These are phyloP conservation scores for Ictalurus furcatus DNA, from an alignment of 2,113 vertebrate species.

Conservation along the genomic window DNA sequence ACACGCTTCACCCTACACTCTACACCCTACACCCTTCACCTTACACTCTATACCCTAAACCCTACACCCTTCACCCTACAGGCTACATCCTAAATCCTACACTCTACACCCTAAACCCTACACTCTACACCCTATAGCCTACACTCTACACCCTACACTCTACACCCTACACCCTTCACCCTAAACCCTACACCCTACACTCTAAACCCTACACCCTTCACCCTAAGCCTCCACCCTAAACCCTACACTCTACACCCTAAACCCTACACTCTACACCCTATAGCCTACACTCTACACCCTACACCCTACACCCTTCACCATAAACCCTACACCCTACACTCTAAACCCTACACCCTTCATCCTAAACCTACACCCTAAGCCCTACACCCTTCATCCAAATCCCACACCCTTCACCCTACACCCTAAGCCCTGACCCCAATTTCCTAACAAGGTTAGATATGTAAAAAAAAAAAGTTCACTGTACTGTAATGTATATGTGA, in stretches of 20 bases:
- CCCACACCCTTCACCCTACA: neutral
- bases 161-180: neutral
- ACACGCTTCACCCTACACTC: neutral
- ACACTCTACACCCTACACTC: neutral
- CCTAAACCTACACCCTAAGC: neutral
- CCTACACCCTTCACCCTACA: neutral
- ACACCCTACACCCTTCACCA: neutral
- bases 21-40: neutral
- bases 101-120: neutral
- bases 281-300: neutral
- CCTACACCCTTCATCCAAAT: neutral
- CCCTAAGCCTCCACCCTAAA: neutral
- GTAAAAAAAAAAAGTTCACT: too few species aligned
- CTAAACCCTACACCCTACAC: neutral
- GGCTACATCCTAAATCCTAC: fast-evolving
- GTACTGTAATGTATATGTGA: too few species aligned
- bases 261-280: neutral
- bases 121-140: neutral
- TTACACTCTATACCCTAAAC: neutral
- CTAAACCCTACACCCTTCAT: neutral
- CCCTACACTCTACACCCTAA: neutral
- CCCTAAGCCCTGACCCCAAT: too few species aligned
- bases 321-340: neutral
- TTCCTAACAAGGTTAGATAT: too few species aligned
- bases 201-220: neutral